Conservation (phyloP, 1,140 invertebrate species). For the Ganaspis sp. region DNA sequence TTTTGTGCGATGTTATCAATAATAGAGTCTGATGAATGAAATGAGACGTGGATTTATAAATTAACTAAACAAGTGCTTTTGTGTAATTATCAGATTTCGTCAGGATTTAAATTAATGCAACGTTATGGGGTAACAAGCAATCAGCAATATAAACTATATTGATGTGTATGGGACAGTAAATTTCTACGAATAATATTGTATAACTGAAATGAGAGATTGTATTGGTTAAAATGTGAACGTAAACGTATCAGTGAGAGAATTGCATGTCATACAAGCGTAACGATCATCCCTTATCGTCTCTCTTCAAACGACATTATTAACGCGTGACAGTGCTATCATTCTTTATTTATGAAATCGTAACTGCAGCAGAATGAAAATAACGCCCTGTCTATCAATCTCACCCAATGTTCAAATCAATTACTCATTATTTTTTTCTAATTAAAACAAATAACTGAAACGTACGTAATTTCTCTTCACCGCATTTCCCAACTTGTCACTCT, state of each 20-base stretch:
- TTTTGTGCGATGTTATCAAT: neutral
- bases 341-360: slow-evolving; percentile 24
- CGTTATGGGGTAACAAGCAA: neutral
- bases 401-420: slow-evolving; percentile 4
- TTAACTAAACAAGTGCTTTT: neutral
- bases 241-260: slow-evolving; percentile 14
- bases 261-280: slow-evolving; percentile 20
- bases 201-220: neutral
- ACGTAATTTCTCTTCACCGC: neutral
- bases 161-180: slow-evolving; percentile 4
- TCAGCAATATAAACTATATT: neutral
- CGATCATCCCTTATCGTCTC: slow-evolving; percentile 20
- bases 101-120: neutral
- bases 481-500: neutral
- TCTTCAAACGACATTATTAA: slow-evolving; percentile 21
- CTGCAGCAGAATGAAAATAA: neutral
- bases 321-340: slow-evolving; percentile 23
- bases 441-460: neutral
- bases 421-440: slow-evolving; percentile 18
- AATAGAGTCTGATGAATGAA: neutral
- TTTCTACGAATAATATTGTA: slow-evolving; percentile 5
- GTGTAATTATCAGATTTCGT: slow-evolving; percentile 12
- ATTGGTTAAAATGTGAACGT: slow-evolving; percentile 19
- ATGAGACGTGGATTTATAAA: neutral
- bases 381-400: slow-evolving; percentile 8